Conservation (phyloP, 2,113 vertebrate genomes). For the Nerophis lumbriciformis region DNA sequence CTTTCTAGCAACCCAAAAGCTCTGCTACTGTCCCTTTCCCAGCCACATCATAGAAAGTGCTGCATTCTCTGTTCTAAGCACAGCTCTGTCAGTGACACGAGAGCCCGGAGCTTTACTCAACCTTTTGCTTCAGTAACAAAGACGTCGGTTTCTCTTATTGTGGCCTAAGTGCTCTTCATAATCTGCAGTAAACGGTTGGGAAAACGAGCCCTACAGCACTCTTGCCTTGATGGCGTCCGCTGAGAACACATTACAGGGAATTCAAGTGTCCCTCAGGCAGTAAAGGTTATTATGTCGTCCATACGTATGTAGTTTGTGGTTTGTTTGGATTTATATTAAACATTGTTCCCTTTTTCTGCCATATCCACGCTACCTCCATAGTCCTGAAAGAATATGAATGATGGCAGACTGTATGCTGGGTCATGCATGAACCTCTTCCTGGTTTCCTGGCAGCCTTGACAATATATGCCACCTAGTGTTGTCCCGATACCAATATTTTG, state of each 20-base stretch:
- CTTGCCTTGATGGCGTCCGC: constrained; percentile 48
- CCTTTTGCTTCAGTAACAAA: constrained; percentile 77
- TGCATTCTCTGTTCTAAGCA: constrained; percentile 29
- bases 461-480: not conserved
- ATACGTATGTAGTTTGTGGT: not conserved
- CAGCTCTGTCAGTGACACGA: constrained; percentile 49
- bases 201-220: constrained; percentile 65
- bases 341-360: constrained; percentile 14
- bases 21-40: too few relatives aligned
- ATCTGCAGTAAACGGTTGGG: constrained; percentile 70
- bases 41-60: constrained; percentile 22
- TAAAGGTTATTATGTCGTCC: constrained; percentile 26
- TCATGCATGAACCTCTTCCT: constrained; percentile 34
- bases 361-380: not conserved
- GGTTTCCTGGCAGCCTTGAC: constrained; percentile 30
- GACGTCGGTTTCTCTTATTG: constrained; percentile 69
- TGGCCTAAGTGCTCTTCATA: constrained; percentile 76
- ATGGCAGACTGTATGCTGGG: constrained; percentile 7
- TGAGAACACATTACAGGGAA: constrained; percentile 38
- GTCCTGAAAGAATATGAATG: not conserved
- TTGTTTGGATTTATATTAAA: constrained; percentile 1
- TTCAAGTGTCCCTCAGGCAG: constrained; percentile 37
- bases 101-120: constrained; percentile 73
- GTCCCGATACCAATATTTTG: too few relatives aligned
- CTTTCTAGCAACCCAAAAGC: too few relatives aligned